Base-by-base conservation (phyloP, 2,113 vertebrate genomes). In the Beaufortia kweichowensis region DNA sequence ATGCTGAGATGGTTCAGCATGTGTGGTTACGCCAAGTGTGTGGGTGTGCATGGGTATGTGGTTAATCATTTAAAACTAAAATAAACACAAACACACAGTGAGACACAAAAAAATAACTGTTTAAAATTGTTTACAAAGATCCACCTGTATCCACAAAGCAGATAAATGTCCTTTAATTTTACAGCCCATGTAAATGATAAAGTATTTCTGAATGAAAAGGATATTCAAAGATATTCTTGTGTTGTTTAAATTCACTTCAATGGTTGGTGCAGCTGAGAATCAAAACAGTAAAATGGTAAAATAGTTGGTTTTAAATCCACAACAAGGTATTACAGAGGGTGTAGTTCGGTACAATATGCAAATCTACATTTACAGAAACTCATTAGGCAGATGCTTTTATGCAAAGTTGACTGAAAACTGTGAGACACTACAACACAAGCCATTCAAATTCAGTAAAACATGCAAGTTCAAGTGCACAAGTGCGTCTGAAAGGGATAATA, bases 31-130 rank as follows among this genome's bases (percentile, higher is more conserved):
- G n/a, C n/a, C n/a, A n/a, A n/a, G 35, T 39, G 35, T 39, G 35
- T 39, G 41, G 3, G 41, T 14, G 12, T 46, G 11, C 14, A 14
- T 70, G 29, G 23, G 28, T 55, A 35, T 53, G 14, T 24, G 35
- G 28, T 35, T 23, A 6, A 70, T 70, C 23, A 68, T 68, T 68
- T 68, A 68, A 14, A 10, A 3, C 41, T 46, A 8, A 66, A 28
- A 68, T 21, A 21, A 28, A 5, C 2, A 57, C 56, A 56, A 1
- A 60, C 57, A 60, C 12, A 12, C 35, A 39, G 35, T 39, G 35
- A 39, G 35, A 9, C 6, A 9, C 35, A 39, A 4, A 39, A 9
- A 21, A 0, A 65, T 26, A 39, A 39, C 35, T 7, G 35, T 5
- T 39, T 39, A 7, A 39, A 14, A 46, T 46, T 15, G 10, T 46